A percentile compares a stretch with the other conserved stretches of the same genome.
phyloP scores from a whole-genome alignment of 2,113 vertebrate species.

The Montifringilla adamsi region DNA sequence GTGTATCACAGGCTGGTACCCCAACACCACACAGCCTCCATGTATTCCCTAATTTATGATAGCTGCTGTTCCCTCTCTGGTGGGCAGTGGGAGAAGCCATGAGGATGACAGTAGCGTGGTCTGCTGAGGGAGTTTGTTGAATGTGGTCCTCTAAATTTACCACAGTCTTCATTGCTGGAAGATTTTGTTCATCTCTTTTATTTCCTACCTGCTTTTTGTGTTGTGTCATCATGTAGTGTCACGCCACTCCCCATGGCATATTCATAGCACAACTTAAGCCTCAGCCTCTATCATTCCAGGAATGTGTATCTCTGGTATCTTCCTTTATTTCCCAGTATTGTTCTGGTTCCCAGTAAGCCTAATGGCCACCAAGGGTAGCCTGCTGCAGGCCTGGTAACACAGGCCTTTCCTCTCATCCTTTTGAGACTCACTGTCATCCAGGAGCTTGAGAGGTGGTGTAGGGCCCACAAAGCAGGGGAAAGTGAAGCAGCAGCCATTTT shows the following conservation, averaged over 20 bases:
- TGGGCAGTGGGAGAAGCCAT: not conserved
- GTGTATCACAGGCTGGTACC: not conserved
- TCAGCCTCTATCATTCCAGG: not conserved
- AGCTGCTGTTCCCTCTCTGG: not conserved
- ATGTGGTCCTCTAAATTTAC: not conserved
- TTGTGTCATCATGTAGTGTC: not conserved
- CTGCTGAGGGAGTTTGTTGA: not conserved
- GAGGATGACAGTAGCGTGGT: not conserved
- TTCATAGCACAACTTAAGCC: not conserved
- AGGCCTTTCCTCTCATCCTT: not conserved
- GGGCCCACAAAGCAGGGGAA: not conserved
- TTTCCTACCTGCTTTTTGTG: not conserved
- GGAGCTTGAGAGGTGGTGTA: not conserved
- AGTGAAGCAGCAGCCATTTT: not conserved
- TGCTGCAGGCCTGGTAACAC: not conserved
- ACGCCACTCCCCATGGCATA: fast-evolving
- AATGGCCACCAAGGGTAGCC: not conserved
- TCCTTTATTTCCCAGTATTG: fast-evolving
- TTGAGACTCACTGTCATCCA: not conserved
- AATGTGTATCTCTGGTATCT: fast-evolving
- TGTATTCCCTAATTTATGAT: not conserved
- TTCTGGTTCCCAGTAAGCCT: not conserved
- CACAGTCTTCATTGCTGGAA: not conserved
- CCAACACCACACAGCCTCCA: fast-evolving
- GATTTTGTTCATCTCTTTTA: not conserved